Evolutionary conservation across 2,888 invertebrate species (phyloP), one percentile per base, ranked within the genome.

Genomic region (Cheilosia soror): DNA sequence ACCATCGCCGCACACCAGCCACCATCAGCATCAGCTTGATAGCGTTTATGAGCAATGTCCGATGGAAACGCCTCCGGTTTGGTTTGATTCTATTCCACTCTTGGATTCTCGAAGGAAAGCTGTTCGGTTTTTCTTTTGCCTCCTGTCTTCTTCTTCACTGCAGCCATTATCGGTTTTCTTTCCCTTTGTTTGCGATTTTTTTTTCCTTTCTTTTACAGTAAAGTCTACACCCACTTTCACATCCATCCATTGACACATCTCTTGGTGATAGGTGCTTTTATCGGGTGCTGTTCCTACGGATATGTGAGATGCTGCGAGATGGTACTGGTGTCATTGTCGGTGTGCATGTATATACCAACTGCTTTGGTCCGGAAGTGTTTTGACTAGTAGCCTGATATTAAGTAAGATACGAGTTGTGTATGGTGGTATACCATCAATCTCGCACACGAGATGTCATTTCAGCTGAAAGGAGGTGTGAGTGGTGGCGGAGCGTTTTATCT

Each of bases 11-110:
- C 55, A 55, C 33, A 63, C 25, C 44, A 33, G 42, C 33, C 42
- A n/a, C 2, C 66, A 55, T 27, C 53, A 37, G 31, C 57, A 62
- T 42, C 72, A 62, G 62, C 71, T 51, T 69, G 80, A 79, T 84
- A 79, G 57, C 73, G 80, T 76, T 84, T 84, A 80, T 79, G 84
- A 84, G 84, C 80, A 76, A 76, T 80, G 80, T 84, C 84, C 84
- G 84, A 75, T 75, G 80, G 75, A 69, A 80, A 80, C 75, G 84
- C 84, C 84, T 84, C 80, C 84, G 84, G 80, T 76, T 75, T 15
- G 53, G 73, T 69, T 69, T 37, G 27, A 57, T 60, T 78, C 6
- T 75, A 53, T 44, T 55, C 68, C 49, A 51, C 58, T 49, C 6
- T 42, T 47, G 6, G 33, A 7, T 9, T 27, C 27, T 51, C 27